phyloP scores from a whole-genome alignment of 2,797 vertebrate genomes.

The Naso thynnoides region DNA sequence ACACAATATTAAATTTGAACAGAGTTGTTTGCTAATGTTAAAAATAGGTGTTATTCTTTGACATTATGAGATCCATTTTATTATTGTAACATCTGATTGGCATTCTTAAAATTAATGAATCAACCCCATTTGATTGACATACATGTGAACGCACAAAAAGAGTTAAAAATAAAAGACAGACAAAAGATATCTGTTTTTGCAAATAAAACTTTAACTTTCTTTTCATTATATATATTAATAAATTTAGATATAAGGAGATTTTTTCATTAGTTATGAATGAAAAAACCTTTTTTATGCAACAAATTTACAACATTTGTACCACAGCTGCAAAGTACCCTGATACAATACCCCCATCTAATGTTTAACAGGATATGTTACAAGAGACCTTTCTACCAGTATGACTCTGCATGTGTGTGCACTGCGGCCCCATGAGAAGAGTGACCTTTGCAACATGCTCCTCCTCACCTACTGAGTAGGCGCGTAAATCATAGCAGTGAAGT shows the following conservation, averaged over 20 bases:
- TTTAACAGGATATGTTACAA: conserved; percentile 26
- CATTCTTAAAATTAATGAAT: too few species aligned
- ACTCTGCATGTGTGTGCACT: conserved; percentile 3
- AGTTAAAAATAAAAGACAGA: too few species aligned
- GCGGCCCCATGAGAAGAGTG: conserved; percentile 42
- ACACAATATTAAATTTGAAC: too few species aligned
- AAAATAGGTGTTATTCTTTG: too few species aligned
- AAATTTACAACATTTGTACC: background rate
- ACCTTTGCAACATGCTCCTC: conserved; percentile 71
- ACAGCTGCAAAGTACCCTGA: background rate
- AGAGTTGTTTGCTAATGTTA: too few species aligned
- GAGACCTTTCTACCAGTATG: background rate
- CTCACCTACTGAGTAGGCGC: conserved; percentile 45
- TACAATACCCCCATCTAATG: conserved; percentile 50
- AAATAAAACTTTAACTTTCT: background rate
- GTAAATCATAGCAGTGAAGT: conserved; percentile 47
- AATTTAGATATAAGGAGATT: background rate
- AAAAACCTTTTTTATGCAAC: background rate
- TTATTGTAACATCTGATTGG: too few species aligned
- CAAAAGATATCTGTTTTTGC: background rate
- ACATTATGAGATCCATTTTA: too few species aligned
- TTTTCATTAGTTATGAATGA: background rate
- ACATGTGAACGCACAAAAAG: too few species aligned
- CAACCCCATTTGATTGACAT: too few species aligned
- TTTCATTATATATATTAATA: background rate